Percentiles rank a stretch among this genome's conserved stretches.
These are phyloP conservation scores for Temnothorax nylanderi DNA, from an alignment of 1,140 invertebrate species.

Conservation along the genomic window DNA sequence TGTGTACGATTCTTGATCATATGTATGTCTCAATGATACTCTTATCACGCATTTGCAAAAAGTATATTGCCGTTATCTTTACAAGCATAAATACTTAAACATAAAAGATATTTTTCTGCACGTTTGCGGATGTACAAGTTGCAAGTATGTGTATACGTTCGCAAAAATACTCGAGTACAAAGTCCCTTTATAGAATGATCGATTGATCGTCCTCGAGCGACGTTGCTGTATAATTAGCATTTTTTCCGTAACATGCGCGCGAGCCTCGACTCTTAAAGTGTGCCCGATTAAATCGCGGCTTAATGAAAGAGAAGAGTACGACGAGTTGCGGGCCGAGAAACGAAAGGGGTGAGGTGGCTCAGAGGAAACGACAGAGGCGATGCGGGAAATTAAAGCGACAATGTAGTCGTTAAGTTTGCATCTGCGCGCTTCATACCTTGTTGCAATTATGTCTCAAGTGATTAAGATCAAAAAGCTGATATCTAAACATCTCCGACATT, in stretches of 20 bases:
- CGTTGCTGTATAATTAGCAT: constrained; percentile 54
- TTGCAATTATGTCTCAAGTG: not conserved
- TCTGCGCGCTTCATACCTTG: not conserved
- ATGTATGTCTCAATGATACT: no score
- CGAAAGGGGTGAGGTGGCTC: not conserved
- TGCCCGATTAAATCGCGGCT: constrained; percentile 57
- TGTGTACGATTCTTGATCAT: not conserved
- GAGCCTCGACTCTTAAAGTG: constrained; percentile 26
- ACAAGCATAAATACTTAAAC: not conserved
- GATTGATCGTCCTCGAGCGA: constrained; percentile 44
- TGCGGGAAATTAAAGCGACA: constrained; percentile 19
- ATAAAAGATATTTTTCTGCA: constrained; percentile 7
- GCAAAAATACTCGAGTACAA: constrained; percentile 3
- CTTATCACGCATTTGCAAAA: not conserved
- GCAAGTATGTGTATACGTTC: not conserved
- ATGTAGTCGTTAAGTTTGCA: constrained; percentile 14
- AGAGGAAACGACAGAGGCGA: constrained; percentile 10
- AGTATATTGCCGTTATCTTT: not conserved
- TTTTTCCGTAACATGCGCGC: constrained; percentile 33
- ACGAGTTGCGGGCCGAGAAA: constrained; percentile 4
- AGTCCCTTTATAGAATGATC: constrained; percentile 36
- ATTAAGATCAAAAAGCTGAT: not conserved
- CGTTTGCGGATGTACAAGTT: not conserved
- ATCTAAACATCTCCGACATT: not conserved
- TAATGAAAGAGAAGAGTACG: constrained; percentile 50